phyloP scores from a whole-genome alignment of 2,797 vertebrate genomes.

The Microtus californicus region DNA sequence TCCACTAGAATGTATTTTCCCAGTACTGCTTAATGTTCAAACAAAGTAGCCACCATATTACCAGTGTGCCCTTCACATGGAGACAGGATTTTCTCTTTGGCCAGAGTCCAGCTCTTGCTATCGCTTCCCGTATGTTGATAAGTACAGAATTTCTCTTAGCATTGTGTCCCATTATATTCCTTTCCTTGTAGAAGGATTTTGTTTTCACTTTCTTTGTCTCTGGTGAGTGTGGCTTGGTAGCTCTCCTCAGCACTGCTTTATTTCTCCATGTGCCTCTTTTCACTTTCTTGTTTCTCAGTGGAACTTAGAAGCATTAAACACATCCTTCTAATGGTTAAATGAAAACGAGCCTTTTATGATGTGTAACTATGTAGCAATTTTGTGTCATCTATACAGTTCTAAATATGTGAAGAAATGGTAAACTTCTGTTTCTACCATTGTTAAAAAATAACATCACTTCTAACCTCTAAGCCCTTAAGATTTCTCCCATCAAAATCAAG shows the following conservation, averaged over 20 bases:
- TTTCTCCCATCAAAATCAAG: conserved; percentile 65
- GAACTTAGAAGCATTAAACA: conserved; percentile 85
- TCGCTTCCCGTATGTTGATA: conserved; percentile 7
- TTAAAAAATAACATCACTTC: conserved; percentile 46
- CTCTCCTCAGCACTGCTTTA: conserved; percentile 35
- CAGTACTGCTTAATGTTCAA: conserved; percentile 2
- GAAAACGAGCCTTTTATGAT: conserved; percentile 49
- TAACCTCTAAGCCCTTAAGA: conserved; percentile 49
- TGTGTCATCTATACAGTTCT: not conserved
- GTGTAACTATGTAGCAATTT: conserved; percentile 41
- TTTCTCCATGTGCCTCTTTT: conserved; percentile 82
- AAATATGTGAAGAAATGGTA: conserved; percentile 52
- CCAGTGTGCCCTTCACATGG: conserved; percentile 15
- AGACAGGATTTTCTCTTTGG: not conserved
- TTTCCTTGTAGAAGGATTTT: conserved; percentile 55
- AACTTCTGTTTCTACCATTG: conserved; percentile 23
- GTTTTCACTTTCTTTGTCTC: conserved; percentile 59
- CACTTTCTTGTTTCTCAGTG: conserved; percentile 84
- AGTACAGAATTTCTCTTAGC: conserved; percentile 49
- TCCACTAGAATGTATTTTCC: conserved; percentile 53
- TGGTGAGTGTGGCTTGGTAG: conserved; percentile 54
- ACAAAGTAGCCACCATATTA: not conserved
- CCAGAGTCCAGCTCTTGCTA: not conserved
- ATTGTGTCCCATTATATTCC: conserved; percentile 35
- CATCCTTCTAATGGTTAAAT: conserved; percentile 66